These are phyloP conservation scores for Hydropotes inermis DNA, from an alignment of 2,113 vertebrate species.

Conservation along the genomic window DNA sequence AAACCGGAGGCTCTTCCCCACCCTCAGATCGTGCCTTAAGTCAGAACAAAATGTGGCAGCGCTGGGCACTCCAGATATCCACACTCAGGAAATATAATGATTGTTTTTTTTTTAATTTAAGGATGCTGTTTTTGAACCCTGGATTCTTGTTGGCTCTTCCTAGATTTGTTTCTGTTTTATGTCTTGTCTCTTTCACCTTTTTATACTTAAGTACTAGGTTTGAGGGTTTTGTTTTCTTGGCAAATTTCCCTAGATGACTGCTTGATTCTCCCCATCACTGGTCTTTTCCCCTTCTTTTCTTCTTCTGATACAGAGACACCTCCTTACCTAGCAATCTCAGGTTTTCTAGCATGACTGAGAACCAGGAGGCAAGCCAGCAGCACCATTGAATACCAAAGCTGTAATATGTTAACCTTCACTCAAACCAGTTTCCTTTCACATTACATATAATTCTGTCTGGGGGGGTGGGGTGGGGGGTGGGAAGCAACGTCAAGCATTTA, in stretches of 20 bases:
- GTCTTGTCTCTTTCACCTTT: not conserved
- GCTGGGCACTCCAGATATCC: conserved; percentile 56
- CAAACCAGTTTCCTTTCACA: not conserved
- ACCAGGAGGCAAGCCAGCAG: not conserved
- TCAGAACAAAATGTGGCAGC: conserved; percentile 71
- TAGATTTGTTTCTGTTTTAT: not conserved
- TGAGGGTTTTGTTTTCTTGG: not conserved
- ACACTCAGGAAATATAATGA: not conserved
- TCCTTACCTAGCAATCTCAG: not conserved
- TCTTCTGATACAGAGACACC: not conserved
- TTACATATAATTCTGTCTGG: not conserved
- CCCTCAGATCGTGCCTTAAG: conserved; percentile 75
- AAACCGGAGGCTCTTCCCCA: conserved; percentile 74
- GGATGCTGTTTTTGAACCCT: not conserved
- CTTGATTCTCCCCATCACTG: not conserved
- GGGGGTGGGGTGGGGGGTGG: not conserved
- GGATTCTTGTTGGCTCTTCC: not conserved
- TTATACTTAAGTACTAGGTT: not conserved
- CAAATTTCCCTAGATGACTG: not conserved
- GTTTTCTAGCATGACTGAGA: not conserved
- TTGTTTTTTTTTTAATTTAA: conserved; percentile 29
- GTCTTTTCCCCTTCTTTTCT: not conserved
- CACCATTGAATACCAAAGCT: not conserved
- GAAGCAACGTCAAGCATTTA: not conserved
- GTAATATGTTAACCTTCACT: not conserved